Percentiles rank a stretch among this genome's conserved stretches.
Evolutionary conservation across 2,797 vertebrate species (phyloP).

Genomic region (Dryobates pubescens): DNA sequence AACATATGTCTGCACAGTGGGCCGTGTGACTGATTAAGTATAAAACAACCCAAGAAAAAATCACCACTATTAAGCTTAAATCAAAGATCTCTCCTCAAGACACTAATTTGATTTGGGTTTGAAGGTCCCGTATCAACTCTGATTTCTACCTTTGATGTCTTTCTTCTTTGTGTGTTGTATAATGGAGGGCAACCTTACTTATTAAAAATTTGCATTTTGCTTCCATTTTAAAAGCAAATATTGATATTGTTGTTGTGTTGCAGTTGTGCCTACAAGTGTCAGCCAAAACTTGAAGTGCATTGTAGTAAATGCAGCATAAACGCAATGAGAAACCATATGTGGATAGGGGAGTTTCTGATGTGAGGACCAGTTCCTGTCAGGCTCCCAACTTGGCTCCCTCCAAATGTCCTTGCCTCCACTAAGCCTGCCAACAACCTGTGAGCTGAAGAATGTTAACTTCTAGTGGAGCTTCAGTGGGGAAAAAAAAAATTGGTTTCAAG

Average conservation of each 20-base stretch:
- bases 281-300: not conserved
- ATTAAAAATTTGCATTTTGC: slow-evolving; percentile 11
- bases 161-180: slow-evolving; percentile 18
- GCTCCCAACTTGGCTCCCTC: not conserved
- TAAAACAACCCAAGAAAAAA: slow-evolving; percentile 64
- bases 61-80: slow-evolving; percentile 70
- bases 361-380: not conserved
- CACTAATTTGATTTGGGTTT: slow-evolving; percentile 70
- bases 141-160: slow-evolving; percentile 61
- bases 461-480: not conserved
- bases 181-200: slow-evolving; percentile 59
- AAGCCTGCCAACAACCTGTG: not conserved
- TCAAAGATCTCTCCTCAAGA: slow-evolving; percentile 66
- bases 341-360: not conserved
- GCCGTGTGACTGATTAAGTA: slow-evolving; percentile 65
- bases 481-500: not conserved
- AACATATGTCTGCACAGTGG: slow-evolving; percentile 69
- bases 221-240: slow-evolving; percentile 47
- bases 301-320: not conserved
- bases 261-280: slow-evolving; percentile 3
- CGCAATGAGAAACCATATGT: not conserved
- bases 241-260: slow-evolving; percentile 54
- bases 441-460: not conserved
- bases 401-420: not conserved
- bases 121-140: slow-evolving; percentile 36